Evolutionary conservation across 2,113 vertebrate species (phyloP).

Genomic region (Mola mola): DNA sequence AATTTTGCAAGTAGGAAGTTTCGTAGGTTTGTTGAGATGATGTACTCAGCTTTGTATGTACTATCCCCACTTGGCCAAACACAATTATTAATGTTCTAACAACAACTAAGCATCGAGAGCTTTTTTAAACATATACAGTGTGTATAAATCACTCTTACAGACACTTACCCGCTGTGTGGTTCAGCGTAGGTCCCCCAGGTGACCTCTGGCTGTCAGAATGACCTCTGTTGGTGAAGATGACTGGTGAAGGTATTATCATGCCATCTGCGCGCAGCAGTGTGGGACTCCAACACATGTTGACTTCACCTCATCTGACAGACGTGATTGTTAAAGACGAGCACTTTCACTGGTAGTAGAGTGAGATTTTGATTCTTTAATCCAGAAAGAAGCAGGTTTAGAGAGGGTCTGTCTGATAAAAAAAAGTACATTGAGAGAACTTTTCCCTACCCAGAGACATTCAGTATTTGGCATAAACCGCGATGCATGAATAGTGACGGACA

Average conservation of each 20-base stretch:
- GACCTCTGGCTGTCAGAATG: constrained; percentile 40
- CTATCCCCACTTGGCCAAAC: no score
- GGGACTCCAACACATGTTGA: constrained; percentile 38
- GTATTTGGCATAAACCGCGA: no score
- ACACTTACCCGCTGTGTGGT: not conserved
- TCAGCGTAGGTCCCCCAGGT: not conserved
- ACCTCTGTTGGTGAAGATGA: constrained; percentile 28
- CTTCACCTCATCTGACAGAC: constrained; percentile 6
- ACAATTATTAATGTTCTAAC: no score
- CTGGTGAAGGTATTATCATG: constrained; percentile 2
- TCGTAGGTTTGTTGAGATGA: no score
- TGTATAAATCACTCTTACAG: not conserved
- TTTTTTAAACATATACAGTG: no score
- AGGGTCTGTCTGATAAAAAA: no score
- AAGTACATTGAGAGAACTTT: not conserved
- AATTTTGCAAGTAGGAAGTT: no score
- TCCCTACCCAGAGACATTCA: not conserved
- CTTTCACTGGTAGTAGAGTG: not conserved
- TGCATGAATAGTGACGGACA: no score
- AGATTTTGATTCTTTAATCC: not conserved
- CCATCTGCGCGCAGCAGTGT: constrained; percentile 5
- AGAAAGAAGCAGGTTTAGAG: not conserved
- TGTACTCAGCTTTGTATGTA: no score
- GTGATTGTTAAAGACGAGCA: not conserved
- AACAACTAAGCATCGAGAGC: no score